phyloP scores from a whole-genome alignment of 2,888 invertebrate species.

The Osedax fenrisi region DNA sequence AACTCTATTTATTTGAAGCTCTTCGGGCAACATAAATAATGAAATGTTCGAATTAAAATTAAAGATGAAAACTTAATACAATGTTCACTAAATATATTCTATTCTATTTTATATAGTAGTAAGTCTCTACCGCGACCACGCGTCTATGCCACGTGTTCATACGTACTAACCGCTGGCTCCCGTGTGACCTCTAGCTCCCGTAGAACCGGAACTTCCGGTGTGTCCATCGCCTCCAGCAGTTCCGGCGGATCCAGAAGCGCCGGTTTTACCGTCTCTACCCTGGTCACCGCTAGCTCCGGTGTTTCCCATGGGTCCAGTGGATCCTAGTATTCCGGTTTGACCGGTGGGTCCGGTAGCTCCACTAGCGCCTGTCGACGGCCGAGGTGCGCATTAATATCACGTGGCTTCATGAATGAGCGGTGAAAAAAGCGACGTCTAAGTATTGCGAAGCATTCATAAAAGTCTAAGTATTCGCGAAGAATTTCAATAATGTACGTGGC shows the following conservation, averaged over 20 bases:
- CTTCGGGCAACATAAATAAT: constrained; percentile 37
- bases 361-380: background rate
- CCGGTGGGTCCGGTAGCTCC: constrained; percentile 13
- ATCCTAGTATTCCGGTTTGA: background rate
- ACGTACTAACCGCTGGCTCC: constrained; percentile 28
- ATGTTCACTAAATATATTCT: too few species aligned
- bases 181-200: background rate
- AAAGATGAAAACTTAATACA: too few species aligned
- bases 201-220: background rate
- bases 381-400: too few species aligned
- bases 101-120: too few species aligned
- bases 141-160: constrained; percentile 34
- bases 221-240: background rate
- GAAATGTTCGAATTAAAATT: constrained; percentile 38
- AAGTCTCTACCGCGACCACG: constrained; percentile 40
- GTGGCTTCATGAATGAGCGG: too few species aligned
- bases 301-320: background rate
- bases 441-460: background rate
- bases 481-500: too few species aligned
- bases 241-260: background rate
- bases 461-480: too few species aligned
- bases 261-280: background rate
- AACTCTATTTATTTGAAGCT: constrained; percentile 34
- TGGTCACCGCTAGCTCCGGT: background rate
- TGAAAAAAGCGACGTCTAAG: background rate